Percentiles rank a stretch among this genome's conserved stretches.
These are phyloP conservation scores for Arvicanthis niloticus DNA, from an alignment of 2,113 vertebrate species.

Conservation along the genomic window DNA sequence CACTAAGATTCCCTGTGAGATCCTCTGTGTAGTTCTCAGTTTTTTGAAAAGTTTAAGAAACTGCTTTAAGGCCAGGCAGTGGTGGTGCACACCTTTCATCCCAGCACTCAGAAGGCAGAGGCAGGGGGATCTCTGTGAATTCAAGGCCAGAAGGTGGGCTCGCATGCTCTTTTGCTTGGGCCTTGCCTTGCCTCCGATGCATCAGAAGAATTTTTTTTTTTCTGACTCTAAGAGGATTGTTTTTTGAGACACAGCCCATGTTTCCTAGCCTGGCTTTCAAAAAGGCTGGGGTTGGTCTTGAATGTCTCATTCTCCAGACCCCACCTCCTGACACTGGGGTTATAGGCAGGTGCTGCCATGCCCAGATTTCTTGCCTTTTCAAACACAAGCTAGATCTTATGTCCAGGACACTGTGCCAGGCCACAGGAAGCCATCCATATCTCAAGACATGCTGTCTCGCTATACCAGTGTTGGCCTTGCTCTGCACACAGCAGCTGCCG, in stretches of 20 bases:
- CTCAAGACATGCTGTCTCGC: neutral
- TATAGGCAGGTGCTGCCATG: neutral
- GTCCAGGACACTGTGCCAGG: neutral
- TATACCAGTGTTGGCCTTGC: neutral
- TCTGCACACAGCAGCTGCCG: neutral
- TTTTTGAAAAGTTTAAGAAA: neutral
- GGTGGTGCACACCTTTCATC: too few relatives aligned
- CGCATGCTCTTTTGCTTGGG: neutral
- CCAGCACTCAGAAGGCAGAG: too few relatives aligned
- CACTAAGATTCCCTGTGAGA: neutral
- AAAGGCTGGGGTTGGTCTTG: neutral
- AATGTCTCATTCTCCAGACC: neutral
- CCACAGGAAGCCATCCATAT: neutral
- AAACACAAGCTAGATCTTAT: accelerated
- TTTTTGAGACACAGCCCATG: neutral
- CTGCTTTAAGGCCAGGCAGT: neutral
- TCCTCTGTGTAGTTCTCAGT: neutral
- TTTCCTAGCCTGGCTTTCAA: neutral
- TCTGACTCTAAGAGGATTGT: neutral
- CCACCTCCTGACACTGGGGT: neutral
- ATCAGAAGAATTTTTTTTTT: neutral
- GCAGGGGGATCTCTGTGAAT: too few relatives aligned
- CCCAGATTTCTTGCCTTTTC: neutral
- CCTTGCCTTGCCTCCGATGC: neutral
- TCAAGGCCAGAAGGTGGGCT: neutral